Conservation (phyloP, 1,140 invertebrate genomes). For the Magallana angulata region DNA sequence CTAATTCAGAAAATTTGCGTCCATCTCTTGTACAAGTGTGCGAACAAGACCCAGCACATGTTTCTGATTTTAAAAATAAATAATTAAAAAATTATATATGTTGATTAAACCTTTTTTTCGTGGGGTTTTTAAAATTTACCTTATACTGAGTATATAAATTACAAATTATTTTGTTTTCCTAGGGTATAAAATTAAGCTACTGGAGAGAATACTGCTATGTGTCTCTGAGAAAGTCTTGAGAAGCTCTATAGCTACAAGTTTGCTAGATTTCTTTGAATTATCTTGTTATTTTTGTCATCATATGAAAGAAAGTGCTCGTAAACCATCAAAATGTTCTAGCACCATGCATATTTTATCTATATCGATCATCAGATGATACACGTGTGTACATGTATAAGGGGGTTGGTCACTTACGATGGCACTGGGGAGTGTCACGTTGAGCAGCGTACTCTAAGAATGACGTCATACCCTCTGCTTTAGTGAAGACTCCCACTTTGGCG, state of each 20-base stretch:
- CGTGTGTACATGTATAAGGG: no score
- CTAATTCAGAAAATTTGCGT: constrained; percentile 60
- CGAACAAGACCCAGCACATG: constrained; percentile 62
- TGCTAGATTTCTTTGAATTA: no score
- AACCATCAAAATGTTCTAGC: no score
- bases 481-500: constrained; percentile 51
- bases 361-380: no score
- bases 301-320: no score
- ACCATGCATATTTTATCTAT: no score
- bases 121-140: background rate
- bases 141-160: background rate
- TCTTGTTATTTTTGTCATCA: no score
- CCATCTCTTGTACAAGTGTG: constrained; percentile 69
- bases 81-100: background rate
- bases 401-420: constrained; percentile 14
- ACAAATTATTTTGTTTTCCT: background rate
- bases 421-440: constrained; percentile 50
- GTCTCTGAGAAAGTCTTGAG: no score
- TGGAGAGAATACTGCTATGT: no score
- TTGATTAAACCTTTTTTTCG: background rate
- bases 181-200: no score
- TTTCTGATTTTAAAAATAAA: constrained; percentile 43
- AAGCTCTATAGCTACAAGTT: no score
- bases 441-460: constrained; percentile 52
- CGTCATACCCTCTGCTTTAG: constrained; percentile 49